Percentiles rank a stretch among this genome's conserved stretches.
These are phyloP conservation scores for Epinotia bilunana DNA, from an alignment of 2,888 invertebrate genomes.

Conservation along the genomic window DNA sequence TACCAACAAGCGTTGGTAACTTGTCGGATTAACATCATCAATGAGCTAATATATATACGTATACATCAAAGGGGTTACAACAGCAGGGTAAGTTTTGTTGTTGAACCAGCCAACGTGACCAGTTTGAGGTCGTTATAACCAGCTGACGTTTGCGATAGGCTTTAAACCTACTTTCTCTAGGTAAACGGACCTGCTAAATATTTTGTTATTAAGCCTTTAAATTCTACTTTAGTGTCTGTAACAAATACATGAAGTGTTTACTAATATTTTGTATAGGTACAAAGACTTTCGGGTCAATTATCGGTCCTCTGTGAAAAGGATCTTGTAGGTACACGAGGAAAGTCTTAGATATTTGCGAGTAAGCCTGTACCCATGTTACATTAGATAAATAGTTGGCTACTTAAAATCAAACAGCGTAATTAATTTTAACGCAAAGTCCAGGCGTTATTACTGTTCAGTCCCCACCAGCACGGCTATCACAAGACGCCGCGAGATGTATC, in stretches of 20 bases:
- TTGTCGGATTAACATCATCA: not conserved
- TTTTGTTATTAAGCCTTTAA: not conserved
- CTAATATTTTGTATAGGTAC: not conserved
- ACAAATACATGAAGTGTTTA: not conserved
- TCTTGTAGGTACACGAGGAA: not conserved
- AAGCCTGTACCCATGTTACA: not conserved
- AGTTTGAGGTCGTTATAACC: not conserved
- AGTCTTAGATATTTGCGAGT: not conserved
- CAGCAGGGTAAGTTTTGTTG: not conserved
- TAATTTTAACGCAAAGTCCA: not conserved
- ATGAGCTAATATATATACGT: not conserved
- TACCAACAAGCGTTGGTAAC: not conserved
- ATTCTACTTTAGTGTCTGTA: not conserved
- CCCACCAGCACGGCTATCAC: no score
- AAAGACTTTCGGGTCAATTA: not conserved
- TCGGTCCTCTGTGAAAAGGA: not conserved
- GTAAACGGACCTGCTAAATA: slow-evolving; percentile 15
- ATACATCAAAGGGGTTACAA: not conserved
- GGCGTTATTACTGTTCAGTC: not conserved
- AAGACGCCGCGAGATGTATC: no score
- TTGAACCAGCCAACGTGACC: not conserved
- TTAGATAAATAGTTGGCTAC: not conserved
- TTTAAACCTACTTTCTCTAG: slow-evolving; percentile 33
- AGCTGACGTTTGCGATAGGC: slow-evolving; percentile 21
- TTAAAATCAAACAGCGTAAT: not conserved